Base-by-base conservation (phyloP, 2,797 vertebrate species). In the Emys orbicularis region DNA sequence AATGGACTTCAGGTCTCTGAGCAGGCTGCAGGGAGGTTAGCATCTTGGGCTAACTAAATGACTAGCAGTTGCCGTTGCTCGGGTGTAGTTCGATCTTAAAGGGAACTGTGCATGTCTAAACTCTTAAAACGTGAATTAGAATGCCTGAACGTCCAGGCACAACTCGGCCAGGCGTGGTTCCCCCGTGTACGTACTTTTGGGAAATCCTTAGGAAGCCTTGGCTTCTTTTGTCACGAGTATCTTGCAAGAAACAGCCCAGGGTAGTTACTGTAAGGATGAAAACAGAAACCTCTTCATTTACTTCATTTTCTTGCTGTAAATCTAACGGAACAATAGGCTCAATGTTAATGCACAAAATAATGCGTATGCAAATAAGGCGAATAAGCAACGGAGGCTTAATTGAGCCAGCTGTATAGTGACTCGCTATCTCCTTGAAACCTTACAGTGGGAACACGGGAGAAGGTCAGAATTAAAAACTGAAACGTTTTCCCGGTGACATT, bases 1-100 rank as follows among this genome's bases (percentile, higher is more conserved):
- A 79, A 92, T 81, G 90, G 94, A 87, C 90, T 50, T 93, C 90
- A 23, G 83, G 90, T 94, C 83, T 84, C 49, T 47, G 86, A 91
- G 79, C 94, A 91, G 92, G 94, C 90, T 84, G 96, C 95, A 95
- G 94, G 96, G 96, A 90, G 47, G 91, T 94, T 13, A 81, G 76
- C 41, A 90, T 34, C 93, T 74, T 96, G 94, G 97, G 96, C 87
- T 90, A 86, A 93, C 95, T 84, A 61, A 81, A 83, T 52, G 80
- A 76, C 97, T 74, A 84, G 90, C 81, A 34, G 81, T 6, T 86
- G 79, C 95, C 27, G 57, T 31, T 1, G 65, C 89, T 10, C 59
- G 44, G 41, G 44, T 7, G 59, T 13, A 31, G 25, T 16, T 23
- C 41, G 68, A 19, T 5, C 65, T 18, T 9, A 10, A 10, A 21